These are phyloP conservation scores for Hippopotamyrus pictus DNA, from an alignment of 2,797 vertebrate species.

Conservation along the genomic window DNA sequence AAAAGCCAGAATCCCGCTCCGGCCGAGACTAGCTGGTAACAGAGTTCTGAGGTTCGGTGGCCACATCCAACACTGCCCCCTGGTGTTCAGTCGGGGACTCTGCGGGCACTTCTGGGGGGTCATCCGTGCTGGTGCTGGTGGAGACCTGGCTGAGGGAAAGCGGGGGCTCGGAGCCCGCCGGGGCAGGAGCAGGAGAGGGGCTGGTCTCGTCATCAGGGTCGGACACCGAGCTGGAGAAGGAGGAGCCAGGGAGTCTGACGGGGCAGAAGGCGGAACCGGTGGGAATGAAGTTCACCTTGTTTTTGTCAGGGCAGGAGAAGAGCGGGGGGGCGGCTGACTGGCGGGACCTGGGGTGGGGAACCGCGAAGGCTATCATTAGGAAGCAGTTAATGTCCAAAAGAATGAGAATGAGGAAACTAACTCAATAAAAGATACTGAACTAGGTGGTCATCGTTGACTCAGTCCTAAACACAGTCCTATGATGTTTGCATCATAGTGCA, in stretches of 20 bases:
- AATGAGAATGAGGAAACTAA: background rate
- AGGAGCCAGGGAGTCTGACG: constrained; percentile 79
- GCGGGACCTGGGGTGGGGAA: constrained; percentile 67
- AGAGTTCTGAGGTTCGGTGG: constrained; percentile 64
- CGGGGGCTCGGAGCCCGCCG: constrained; percentile 38
- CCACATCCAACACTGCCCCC: constrained; percentile 41
- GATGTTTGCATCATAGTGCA: background rate
- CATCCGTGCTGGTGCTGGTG: constrained; percentile 78
- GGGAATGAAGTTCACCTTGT: constrained; percentile 99
- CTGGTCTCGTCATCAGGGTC: constrained; percentile 62
- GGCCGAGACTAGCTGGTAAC: constrained; percentile 70
- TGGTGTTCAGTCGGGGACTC: constrained; percentile 28
- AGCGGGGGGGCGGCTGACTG: constrained; percentile 78
- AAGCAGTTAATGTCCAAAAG: background rate
- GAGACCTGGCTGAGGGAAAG: constrained; percentile 77
- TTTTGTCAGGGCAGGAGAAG: constrained; percentile 98
- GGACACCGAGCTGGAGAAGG: constrained; percentile 62
- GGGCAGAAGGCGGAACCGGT: constrained; percentile 96
- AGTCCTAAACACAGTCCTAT: background rate
- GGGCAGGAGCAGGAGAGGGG: constrained; percentile 59
- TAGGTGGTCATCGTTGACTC: background rate
- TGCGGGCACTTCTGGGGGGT: constrained; percentile 57
- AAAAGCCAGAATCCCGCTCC: constrained; percentile 74
- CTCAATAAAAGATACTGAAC: background rate
- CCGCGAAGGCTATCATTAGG: background rate